Conservation (phyloP, 2,113 vertebrate species). For the Boleophthalmus pectinirostris region DNA sequence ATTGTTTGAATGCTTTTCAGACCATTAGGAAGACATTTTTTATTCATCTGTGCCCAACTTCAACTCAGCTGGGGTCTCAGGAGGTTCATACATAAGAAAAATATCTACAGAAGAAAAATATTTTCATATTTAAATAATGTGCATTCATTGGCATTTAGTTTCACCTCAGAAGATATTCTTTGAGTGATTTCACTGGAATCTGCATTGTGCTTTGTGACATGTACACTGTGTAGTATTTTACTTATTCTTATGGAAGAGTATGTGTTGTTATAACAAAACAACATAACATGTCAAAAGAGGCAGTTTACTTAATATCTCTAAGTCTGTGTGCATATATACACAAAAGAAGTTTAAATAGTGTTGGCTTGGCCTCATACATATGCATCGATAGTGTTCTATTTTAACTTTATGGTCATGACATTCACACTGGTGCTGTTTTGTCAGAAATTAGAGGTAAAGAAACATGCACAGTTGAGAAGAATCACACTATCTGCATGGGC, state of each 20-base stretch:
- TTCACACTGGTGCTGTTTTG: constrained; percentile 49
- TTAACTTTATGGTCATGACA: constrained; percentile 62
- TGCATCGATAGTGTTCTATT: constrained; percentile 66
- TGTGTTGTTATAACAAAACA: not conserved
- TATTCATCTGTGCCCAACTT: constrained; percentile 25
- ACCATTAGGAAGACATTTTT: constrained; percentile 35
- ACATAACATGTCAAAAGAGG: not conserved
- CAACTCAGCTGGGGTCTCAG: constrained; percentile 27
- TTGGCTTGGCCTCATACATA: constrained; percentile 16
- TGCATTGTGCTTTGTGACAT: not conserved
- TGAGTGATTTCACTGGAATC: not conserved
- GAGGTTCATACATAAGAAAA: constrained; percentile 10
- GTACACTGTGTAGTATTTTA: not conserved
- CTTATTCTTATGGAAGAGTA: not conserved
- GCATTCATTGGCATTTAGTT: not conserved
- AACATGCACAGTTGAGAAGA: constrained; percentile 10
- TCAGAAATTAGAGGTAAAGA: constrained; percentile 57
- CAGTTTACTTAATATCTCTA: not conserved
- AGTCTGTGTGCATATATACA: not conserved
- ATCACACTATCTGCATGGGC: not conserved
- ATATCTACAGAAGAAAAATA: not conserved
- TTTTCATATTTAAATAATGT: not conserved
- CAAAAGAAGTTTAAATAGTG: not conserved
- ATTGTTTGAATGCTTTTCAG: constrained; percentile 40
- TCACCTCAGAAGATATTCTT: not conserved